Evolutionary conservation across 92 coral and sea anemone genomes (phyloP).

Genomic region (Porites cylindrica): DNA sequence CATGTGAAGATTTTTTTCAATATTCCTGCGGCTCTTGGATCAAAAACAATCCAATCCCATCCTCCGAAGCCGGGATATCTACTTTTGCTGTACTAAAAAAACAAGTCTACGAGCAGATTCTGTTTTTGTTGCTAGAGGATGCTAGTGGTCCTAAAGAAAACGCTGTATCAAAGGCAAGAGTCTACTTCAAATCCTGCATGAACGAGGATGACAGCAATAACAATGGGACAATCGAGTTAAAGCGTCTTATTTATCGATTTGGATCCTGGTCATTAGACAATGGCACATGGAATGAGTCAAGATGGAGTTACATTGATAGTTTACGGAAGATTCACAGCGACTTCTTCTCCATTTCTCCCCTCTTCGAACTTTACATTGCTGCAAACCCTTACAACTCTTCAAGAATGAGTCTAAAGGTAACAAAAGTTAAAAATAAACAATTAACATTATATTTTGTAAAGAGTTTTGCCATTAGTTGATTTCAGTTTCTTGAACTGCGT

Average conservation of each 20-base stretch:
- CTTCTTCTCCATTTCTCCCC: conserved; percentile 39
- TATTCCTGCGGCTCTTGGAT: conserved; percentile 88
- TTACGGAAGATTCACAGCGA: conserved; percentile 64
- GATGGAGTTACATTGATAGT: conserved; percentile 66
- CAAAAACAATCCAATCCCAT: conserved; percentile 75
- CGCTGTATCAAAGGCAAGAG: conserved; percentile 75
- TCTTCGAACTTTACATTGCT: conserved; percentile 29
- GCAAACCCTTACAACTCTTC: conserved; percentile 73
- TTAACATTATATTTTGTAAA: neutral
- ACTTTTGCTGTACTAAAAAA: neutral
- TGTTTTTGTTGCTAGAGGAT: conserved; percentile 64
- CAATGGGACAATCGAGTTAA: conserved; percentile 57
- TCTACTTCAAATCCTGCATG: conserved; percentile 86
- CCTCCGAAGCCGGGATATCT: conserved; percentile 47
- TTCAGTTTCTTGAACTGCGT: neutral
- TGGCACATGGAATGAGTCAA: conserved; percentile 59
- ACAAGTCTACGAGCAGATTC: conserved; percentile 44
- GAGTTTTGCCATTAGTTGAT: neutral
- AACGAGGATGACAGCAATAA: conserved; percentile 57
- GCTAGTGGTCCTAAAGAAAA: conserved; percentile 57
- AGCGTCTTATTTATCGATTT: conserved; percentile 49
- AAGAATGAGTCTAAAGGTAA: conserved; percentile 64
- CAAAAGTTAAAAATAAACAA: neutral
- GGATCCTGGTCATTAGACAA: conserved; percentile 91
- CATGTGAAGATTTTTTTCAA: conserved; percentile 78